Conservation (phyloP, 2,113 vertebrate genomes). For the Tupaia tana region DNA sequence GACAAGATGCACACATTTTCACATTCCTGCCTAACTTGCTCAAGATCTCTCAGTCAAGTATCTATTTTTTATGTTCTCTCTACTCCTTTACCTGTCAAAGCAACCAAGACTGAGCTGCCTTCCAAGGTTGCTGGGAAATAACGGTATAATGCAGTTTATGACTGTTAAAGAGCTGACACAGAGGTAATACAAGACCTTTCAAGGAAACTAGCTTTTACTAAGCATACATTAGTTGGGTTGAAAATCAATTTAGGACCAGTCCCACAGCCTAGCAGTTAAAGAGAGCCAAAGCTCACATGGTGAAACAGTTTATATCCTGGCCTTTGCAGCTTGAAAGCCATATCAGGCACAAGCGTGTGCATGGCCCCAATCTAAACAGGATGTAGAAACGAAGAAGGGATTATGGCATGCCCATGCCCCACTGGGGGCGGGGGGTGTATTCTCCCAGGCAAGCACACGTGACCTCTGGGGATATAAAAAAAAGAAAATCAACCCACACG, state of each 20-base stretch:
- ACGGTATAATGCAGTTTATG: neutral
- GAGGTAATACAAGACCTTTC: slow-evolving; percentile 1
- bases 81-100: slow-evolving; percentile 33
- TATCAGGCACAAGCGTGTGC: too few relatives aligned
- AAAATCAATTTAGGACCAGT: neutral
- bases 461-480: too few relatives aligned
- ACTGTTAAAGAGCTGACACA: slow-evolving; percentile 12
- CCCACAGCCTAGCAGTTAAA: too few relatives aligned
- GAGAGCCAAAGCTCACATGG: too few relatives aligned
- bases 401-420: too few relatives aligned
- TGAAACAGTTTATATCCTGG: too few relatives aligned
- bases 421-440: too few relatives aligned
- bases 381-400: too few relatives aligned
- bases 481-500: slow-evolving; percentile 19
- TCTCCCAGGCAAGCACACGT: too few relatives aligned
- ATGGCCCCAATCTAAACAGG: too few relatives aligned
- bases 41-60: slow-evolving; percentile 27
- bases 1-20: slow-evolving; percentile 37
- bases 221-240: neutral
- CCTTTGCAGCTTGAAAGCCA: too few relatives aligned
- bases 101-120: neutral
- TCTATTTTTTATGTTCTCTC: neutral
- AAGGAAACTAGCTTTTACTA: slow-evolving; percentile 55
- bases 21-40: slow-evolving; percentile 47
- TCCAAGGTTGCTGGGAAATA: slow-evolving; percentile 60